These are phyloP conservation scores for Nomada hirtipes DNA, from an alignment of 2,888 invertebrate species.

Conservation along the genomic window DNA sequence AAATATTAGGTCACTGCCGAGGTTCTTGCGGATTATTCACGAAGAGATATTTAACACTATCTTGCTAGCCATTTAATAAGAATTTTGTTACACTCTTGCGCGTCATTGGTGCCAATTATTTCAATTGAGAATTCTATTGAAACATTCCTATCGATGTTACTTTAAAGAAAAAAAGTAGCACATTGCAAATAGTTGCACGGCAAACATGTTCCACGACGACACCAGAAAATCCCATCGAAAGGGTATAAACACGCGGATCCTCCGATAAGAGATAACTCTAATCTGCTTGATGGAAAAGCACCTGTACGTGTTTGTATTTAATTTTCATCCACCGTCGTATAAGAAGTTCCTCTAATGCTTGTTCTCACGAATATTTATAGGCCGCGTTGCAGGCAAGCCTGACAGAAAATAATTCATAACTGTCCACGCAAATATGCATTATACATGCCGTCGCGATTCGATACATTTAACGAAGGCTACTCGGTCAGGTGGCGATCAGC, in stretches of 20 bases:
- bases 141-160: background rate
- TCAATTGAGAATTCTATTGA: background rate
- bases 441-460: conserved; percentile 15
- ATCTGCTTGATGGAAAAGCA: conserved; percentile 24
- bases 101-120: background rate
- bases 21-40: background rate
- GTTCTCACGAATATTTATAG: background rate
- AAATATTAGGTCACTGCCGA: conserved; percentile 18
- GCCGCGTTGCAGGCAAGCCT: background rate
- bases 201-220: background rate
- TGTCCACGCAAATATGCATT: background rate
- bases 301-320: background rate
- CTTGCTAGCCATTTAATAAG: background rate
- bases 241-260: conserved; percentile 19
- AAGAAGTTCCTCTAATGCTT: background rate
- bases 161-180: background rate
- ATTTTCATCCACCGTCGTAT: background rate
- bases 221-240: background rate
- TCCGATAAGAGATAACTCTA: conserved; percentile 44
- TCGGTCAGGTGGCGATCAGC: conserved; percentile 39
- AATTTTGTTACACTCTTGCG: too few species aligned
- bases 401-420: background rate
- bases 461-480: conserved; percentile 13
- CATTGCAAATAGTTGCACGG: background rate
- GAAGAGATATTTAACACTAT: background rate